Conservation (phyloP, 1,140 invertebrate species). For the Apocrypta bakeri region DNA sequence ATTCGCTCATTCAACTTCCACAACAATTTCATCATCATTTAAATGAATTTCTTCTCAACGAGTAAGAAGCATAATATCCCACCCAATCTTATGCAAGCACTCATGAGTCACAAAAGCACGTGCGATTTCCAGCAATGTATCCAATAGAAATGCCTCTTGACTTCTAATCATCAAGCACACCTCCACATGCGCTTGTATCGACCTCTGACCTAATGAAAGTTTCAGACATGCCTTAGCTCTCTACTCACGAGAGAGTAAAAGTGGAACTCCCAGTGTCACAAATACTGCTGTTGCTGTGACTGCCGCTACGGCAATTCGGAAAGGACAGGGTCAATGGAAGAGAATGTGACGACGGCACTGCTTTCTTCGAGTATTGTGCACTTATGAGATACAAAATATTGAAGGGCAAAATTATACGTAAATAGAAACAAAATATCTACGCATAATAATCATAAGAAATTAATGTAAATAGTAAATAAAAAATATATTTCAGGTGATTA, state of each 20-base stretch:
- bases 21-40: not conserved
- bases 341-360: not conserved
- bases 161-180: too few species aligned
- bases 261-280: slow-evolving; percentile 18
- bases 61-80: not conserved
- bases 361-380: slow-evolving; percentile 19
- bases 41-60: not conserved
- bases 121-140: not conserved
- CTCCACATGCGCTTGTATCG: not conserved
- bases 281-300: not conserved
- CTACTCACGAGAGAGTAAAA: slow-evolving; percentile 17
- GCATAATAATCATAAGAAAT: not conserved
- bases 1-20: not conserved
- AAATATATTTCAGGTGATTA: not conserved
- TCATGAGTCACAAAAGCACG: not conserved
- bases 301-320: too few species aligned
- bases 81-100: not conserved
- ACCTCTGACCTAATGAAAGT: not conserved
- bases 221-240: not conserved
- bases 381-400: too few species aligned
- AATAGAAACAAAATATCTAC: not conserved
- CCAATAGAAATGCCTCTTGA: not conserved
- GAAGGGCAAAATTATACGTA: too few species aligned
- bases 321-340: slow-evolving; percentile 10
- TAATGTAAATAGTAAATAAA: not conserved